Evolutionary conservation across 2,797 vertebrate genomes (phyloP).

Genomic region (Falco peregrinus): DNA sequence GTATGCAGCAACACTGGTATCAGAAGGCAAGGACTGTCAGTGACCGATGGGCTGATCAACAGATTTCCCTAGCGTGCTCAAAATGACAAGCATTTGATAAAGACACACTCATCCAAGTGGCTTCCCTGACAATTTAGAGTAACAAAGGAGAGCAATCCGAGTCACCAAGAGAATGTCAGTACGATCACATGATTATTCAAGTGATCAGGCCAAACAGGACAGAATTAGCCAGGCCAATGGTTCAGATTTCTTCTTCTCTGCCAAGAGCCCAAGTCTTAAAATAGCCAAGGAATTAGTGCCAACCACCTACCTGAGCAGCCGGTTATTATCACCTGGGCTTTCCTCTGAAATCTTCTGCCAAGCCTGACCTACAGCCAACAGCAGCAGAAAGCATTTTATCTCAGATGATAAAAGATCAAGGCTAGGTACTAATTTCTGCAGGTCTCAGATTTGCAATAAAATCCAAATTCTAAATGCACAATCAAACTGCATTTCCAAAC

Average conservation of each 20-base stretch:
- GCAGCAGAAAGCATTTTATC: not conserved
- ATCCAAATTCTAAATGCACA: not conserved
- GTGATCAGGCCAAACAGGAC: not conserved
- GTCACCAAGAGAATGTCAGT: not conserved
- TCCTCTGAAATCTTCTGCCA: not conserved
- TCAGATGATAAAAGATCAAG: not conserved
- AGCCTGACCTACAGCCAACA: not conserved
- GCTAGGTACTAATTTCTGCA: not conserved
- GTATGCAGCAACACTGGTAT: rapidly evolving
- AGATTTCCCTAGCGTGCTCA: not conserved
- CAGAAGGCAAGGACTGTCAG: not conserved
- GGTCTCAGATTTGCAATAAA: not conserved
- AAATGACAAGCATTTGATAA: not conserved
- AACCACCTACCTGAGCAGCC: not conserved
- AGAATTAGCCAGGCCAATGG: not conserved
- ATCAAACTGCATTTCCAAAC: not conserved
- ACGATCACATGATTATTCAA: not conserved
- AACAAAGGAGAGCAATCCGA: not conserved
- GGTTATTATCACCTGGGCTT: not conserved
- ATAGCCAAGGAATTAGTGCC: not conserved
- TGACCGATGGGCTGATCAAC: not conserved
- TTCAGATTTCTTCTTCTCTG: not conserved
- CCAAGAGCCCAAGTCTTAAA: not conserved
- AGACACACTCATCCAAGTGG: not conserved
- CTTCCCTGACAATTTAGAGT: not conserved